Conservation (phyloP, 1,140 invertebrate species). For the Halyomorpha halys region DNA sequence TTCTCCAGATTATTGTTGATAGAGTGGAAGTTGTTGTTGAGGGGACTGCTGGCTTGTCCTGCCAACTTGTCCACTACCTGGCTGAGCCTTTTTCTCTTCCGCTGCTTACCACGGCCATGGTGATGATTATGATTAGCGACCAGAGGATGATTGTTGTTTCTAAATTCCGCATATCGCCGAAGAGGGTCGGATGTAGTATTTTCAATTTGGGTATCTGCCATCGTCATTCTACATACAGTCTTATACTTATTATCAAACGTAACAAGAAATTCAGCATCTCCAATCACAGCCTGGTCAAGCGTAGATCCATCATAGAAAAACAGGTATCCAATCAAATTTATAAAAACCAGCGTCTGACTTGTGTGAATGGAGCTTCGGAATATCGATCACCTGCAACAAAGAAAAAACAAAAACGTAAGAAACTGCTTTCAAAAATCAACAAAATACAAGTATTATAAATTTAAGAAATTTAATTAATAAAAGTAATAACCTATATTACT, state of each 20-base stretch:
- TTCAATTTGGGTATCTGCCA: constrained; percentile 51
- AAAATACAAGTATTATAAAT: too few species aligned
- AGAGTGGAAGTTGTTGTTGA: constrained; percentile 33
- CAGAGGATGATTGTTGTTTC: constrained; percentile 49
- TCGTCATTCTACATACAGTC: constrained; percentile 41
- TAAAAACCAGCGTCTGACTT: too few species aligned
- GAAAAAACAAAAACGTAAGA: background rate
- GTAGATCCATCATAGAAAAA: background rate
- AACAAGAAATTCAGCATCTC: background rate
- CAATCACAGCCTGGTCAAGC: background rate
- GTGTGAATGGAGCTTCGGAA: too few species aligned
- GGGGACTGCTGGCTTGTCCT: constrained; percentile 37
- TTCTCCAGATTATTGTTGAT: constrained; percentile 32
- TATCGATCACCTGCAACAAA: background rate
- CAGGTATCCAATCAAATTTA: background rate
- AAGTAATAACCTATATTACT: too few species aligned
- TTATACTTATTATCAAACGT: background rate
- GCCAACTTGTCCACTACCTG: constrained; percentile 60
- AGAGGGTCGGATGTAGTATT: constrained; percentile 41
- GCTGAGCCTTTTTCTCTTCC: constrained; percentile 61
- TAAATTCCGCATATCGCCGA: constrained; percentile 43
- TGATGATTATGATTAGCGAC: constrained; percentile 30
- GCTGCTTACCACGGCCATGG: constrained; percentile 37
- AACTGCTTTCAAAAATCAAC: too few species aligned
- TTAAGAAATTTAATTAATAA: too few species aligned